Percentiles rank a stretch among this genome's conserved stretches.
These are phyloP conservation scores for Peromyscus aztecus DNA, from an alignment of 2,797 vertebrate species.

Conservation along the genomic window DNA sequence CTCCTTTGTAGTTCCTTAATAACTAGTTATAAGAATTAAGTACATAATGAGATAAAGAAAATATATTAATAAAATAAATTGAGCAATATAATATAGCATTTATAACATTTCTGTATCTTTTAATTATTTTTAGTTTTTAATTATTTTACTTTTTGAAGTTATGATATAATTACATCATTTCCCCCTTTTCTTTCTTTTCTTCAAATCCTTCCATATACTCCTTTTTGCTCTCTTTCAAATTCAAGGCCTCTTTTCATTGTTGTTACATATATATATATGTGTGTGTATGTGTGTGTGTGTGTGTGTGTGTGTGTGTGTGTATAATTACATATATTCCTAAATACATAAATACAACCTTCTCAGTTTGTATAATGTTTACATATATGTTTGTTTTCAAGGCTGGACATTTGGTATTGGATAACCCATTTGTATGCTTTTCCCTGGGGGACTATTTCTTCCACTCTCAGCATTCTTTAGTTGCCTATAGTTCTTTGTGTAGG, in stretches of 20 bases:
- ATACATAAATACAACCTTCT: background rate
- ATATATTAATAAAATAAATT: background rate
- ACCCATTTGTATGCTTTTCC: too few relatives aligned
- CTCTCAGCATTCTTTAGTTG: background rate
- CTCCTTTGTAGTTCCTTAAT: conserved; percentile 10
- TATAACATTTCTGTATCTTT: background rate
- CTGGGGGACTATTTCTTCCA: background rate
- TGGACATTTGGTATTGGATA: background rate
- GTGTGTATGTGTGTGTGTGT: too few relatives aligned
- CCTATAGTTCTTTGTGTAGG: background rate
- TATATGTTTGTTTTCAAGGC: background rate
- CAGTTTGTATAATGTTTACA: background rate
- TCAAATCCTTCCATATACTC: background rate
- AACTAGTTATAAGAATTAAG: conserved; percentile 13
- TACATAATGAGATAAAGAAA: conserved; percentile 2
- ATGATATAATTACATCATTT: background rate
- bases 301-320: too few relatives aligned
- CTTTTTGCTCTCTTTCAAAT: background rate
- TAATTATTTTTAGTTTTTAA: background rate
- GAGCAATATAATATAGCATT: conserved; percentile 7
- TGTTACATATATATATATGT: background rate
- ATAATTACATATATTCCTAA: too few relatives aligned
- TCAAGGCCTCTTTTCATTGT: background rate
- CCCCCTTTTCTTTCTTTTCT: background rate
- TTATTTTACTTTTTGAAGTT: background rate